phyloP scores from a whole-genome alignment of 2,113 vertebrate species.

The Oryzias curvinotus region DNA sequence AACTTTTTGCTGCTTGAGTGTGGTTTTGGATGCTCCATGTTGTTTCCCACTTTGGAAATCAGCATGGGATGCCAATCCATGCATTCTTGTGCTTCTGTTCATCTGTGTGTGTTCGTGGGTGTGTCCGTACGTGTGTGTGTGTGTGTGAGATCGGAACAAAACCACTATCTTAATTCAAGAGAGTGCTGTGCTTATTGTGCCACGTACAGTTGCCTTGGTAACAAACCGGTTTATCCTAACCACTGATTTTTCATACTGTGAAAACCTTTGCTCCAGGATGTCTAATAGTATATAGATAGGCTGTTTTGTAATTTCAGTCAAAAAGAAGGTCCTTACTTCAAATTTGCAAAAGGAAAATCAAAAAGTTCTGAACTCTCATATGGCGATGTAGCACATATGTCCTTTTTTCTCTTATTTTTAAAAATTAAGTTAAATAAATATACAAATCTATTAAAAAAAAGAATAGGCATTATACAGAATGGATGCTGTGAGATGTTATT shows the following conservation, averaged over 20 bases:
- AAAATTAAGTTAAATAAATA: conserved; percentile 8
- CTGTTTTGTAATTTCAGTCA: conserved; percentile 45
- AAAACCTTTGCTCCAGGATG: conserved; percentile 53
- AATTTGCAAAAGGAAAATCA: conserved; percentile 17
- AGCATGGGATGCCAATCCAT: conserved; percentile 67
- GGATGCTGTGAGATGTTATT: conserved; percentile 72
- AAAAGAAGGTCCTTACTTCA: conserved; percentile 37
- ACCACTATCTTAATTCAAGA: conserved; percentile 55
- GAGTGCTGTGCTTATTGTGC: conserved; percentile 64
- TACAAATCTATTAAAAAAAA: not conserved
- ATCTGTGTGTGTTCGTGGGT: conserved; percentile 60
- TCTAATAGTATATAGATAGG: conserved; percentile 30
- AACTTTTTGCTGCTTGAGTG: conserved; percentile 64
- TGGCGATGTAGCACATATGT: conserved; percentile 23
- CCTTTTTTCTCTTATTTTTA: conserved; percentile 25
- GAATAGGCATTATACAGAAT: conserved; percentile 19
- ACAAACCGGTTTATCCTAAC: conserved; percentile 66
- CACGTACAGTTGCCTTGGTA: conserved; percentile 75
- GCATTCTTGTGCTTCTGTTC: conserved; percentile 33
- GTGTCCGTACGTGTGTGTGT: conserved; percentile 54
- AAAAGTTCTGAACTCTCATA: conserved; percentile 37
- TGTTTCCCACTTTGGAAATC: conserved; percentile 38
- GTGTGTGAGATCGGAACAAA: conserved; percentile 57
- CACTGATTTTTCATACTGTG: conserved; percentile 66
- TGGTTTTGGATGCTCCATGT: conserved; percentile 44